These are phyloP conservation scores for Pampus argenteus DNA, from an alignment of 2,797 vertebrate genomes.

Conservation along the genomic window DNA sequence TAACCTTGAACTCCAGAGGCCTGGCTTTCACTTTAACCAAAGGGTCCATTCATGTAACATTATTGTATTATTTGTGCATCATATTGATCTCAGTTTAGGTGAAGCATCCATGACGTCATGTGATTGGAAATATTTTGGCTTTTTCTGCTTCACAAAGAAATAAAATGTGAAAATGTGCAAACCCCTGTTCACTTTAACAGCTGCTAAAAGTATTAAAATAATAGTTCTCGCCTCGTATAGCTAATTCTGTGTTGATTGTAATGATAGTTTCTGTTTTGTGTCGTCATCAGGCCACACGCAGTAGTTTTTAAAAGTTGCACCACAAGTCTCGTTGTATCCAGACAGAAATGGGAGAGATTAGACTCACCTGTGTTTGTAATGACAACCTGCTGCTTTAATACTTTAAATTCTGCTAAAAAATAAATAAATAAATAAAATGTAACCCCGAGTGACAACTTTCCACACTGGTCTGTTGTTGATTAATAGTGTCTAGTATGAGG, in stretches of 20 bases:
- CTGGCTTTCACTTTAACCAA: constrained; percentile 59
- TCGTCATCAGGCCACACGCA: background rate
- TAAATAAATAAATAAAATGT: background rate
- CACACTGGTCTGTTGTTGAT: background rate
- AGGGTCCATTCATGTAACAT: constrained; percentile 49
- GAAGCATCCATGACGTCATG: constrained; percentile 41
- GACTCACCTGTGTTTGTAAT: background rate
- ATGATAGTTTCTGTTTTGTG: constrained; percentile 9
- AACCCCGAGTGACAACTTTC: background rate
- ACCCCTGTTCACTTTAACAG: constrained; percentile 41
- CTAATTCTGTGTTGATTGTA: constrained; percentile 20
- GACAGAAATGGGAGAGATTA: background rate
- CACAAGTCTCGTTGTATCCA: background rate
- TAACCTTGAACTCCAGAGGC: background rate
- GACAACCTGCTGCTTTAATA: background rate
- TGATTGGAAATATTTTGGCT: constrained; percentile 29
- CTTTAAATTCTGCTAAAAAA: background rate
- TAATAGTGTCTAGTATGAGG: constrained; percentile 1
- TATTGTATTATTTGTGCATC: constrained; percentile 51
- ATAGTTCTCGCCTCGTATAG: constrained; percentile 2
- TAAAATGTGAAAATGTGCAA: constrained; percentile 12
- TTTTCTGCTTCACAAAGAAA: constrained; percentile 26
- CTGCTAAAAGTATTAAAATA: constrained; percentile 41
- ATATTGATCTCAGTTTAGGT: constrained; percentile 34
- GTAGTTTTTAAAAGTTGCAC: constrained; percentile 3